Evolutionary conservation across 2,888 invertebrate species (phyloP), one percentile per base, ranked within the genome.

Genomic region (Acronicta aceris): DNA sequence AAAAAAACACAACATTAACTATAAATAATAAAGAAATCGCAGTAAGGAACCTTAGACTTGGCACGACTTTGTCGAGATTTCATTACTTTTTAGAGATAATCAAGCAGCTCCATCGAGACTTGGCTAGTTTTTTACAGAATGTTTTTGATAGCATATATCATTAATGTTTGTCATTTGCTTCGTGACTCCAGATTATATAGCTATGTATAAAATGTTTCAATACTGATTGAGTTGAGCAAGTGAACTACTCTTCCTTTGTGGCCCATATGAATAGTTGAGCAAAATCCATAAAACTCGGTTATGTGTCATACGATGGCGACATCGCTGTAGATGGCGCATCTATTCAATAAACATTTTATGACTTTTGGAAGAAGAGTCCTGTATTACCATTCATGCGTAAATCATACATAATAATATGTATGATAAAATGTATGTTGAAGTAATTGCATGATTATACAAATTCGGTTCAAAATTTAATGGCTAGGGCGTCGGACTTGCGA

Each of bases 301-400:
- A 74, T 74, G 57, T 63, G 80, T 66, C 57, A 63, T 60, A 17
- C 25, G 48, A 65, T 59, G 74, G 65, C 65, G 65, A 66, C 74
- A 59, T 48, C 60, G 42, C 58, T 33, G 48, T 49, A 63, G 56
- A 67, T 49, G 54, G 59, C 67, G 55, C 66, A 77, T 70, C 71
- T 66, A 75, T 78, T 82, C 76, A 74, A 76, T 79, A 79, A 74
- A 78, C 53, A 68, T 61, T 78, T 78, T 80, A 79, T 50, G 78
- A 68, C 61, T 56, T 53, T 50, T 57, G 72, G 64, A 70, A 67
- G 57, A 55, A 69, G 55, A 46, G 16, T 42, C 27, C 27, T 15
- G 46, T 52, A 74, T 74, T 64, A 60, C 58, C 68, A 71, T 70
- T 61, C 27, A 66, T 51, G 40, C 66, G 62, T 77, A 79, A 77